Base-by-base conservation (phyloP, 2,888 invertebrate genomes). In the Portevinia maculata region DNA sequence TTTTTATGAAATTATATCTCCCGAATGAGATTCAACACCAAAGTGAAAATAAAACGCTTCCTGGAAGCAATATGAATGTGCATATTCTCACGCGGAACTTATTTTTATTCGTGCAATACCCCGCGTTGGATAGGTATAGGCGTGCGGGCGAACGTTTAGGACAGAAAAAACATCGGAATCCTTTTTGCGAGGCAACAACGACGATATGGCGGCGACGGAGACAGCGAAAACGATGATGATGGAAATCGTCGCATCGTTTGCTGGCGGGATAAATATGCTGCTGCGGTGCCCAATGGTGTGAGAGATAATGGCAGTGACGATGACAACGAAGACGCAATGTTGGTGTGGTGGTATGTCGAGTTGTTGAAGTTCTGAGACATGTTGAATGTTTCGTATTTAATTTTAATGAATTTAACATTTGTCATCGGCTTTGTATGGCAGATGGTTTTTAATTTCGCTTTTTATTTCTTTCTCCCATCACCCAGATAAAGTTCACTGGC, bases 361-460 rank as follows among this genome's bases (percentile, higher is more conserved):
- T 44, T 81, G 48, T 44, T 75, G 46, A 69, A 59, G 52, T 52
- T 44, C 19, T 46, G 64, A 65, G 81, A 75, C 75, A 75, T 70
- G 81, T 81, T 81, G 81, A 76, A 81, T 75, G 75, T 81, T 76
- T 46, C 53, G 65, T 81, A 75, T 76, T 81, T 81, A 75, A 81
- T 81, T 81, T 81, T 81, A 81, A 81, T 81, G 75, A 81, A 81
- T 81, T 81, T 70, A 81, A 81, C 81, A 81, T 81, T 76, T 76
- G 70, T 81, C 81, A 81, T 81, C 70, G 81, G 71, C 75, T 75
- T 76, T 70, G 70, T 64, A 32, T 81, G 65, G 75, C 81, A 75
- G 75, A 75, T 81, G 75, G 75, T 59, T 75, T 81, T 70, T 75
- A 65, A 75, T 81, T 75, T 70, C 48, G 64, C 46, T 60, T 71